Evolutionary conservation across 2,888 invertebrate species (phyloP).

Genomic region (Dione juno): DNA sequence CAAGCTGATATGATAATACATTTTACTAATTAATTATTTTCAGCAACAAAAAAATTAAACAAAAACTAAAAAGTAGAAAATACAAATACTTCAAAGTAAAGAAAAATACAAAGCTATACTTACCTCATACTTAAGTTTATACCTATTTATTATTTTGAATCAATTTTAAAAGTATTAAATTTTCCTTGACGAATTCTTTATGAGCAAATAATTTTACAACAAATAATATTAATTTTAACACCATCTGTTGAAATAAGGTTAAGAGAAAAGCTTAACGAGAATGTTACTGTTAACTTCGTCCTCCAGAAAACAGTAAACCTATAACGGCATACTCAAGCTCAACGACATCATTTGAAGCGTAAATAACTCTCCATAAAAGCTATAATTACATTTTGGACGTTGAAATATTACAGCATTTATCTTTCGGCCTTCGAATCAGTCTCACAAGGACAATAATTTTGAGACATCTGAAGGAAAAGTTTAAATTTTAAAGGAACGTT

Average conservation of each 20-base stretch:
- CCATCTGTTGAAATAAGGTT: slow-evolving; percentile 23
- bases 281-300: slow-evolving; percentile 37
- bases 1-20: too few species aligned
- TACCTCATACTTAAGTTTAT: too few species aligned
- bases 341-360: slow-evolving; percentile 38
- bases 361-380: slow-evolving; percentile 40
- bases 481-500: too few species aligned
- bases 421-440: slow-evolving; percentile 15
- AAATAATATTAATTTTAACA: slow-evolving; percentile 5
- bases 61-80: too few species aligned
- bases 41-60: too few species aligned
- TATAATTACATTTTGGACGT: slow-evolving; percentile 39
- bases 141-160: neutral
- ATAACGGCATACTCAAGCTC: slow-evolving; percentile 35
- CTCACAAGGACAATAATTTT: neutral
- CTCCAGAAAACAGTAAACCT: slow-evolving; percentile 36
- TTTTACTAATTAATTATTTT: too few species aligned
- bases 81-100: too few species aligned
- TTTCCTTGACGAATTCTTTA: neutral
- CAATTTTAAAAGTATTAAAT: neutral
- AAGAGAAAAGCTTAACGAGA: slow-evolving; percentile 22
- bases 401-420: slow-evolving; percentile 38
- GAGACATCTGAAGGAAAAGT: too few species aligned
- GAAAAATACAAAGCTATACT: too few species aligned
- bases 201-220: neutral